These are phyloP conservation scores for Drosophila lacertosa DNA, from an alignment of 1,140 invertebrate species.

Conservation along the genomic window DNA sequence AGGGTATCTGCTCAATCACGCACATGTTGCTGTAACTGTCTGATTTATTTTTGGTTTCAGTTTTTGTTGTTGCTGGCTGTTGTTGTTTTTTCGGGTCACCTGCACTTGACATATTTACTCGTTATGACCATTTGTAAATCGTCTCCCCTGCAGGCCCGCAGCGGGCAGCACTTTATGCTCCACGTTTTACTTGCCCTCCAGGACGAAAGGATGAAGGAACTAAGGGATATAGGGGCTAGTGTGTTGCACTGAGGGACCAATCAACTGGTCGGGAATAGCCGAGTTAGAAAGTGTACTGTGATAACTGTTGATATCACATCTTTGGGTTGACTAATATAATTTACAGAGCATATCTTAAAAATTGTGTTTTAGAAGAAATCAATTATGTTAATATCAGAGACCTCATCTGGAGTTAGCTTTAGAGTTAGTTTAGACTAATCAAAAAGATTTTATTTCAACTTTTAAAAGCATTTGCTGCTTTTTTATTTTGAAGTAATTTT, in stretches of 20 bases:
- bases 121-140: constrained; percentile 69
- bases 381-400: too few species aligned
- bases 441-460: too few species aligned
- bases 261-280: constrained; percentile 3
- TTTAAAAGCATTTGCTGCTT: too few species aligned
- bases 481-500: too few species aligned
- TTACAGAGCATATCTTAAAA: too few species aligned
- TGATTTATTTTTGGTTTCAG: neutral
- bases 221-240: neutral
- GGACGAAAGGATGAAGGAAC: too few species aligned
- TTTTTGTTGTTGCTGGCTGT: constrained; percentile 17
- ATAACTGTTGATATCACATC: neutral
- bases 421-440: too few species aligned
- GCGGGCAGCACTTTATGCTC: constrained; percentile 22
- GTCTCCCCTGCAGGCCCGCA: constrained; percentile 29
- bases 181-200: constrained; percentile 11
- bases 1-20: neutral
- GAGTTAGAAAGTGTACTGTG: constrained; percentile 14
- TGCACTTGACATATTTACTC: constrained; percentile 84
- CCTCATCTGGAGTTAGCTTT: too few species aligned
- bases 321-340: neutral
- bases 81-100: constrained; percentile 49
- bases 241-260: neutral
- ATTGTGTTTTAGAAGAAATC: too few species aligned
- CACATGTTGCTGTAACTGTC: neutral